Evolutionary conservation across 2,797 vertebrate genomes (phyloP), one percentile per base, ranked within the genome.

Genomic region (Carapus acus): DNA sequence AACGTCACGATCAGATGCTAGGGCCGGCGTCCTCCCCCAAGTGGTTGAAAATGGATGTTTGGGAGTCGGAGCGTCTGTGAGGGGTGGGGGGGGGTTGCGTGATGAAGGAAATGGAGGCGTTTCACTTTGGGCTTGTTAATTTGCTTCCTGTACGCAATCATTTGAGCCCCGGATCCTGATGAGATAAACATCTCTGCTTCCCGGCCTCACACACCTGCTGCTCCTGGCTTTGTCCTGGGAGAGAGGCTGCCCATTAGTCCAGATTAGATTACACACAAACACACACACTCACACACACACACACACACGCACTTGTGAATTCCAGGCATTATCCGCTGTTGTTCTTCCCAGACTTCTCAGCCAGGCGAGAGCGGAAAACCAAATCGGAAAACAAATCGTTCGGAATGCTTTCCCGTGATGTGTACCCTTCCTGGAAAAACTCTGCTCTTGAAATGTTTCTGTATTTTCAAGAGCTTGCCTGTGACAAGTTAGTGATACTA

Each of bases 141-240:
- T 27, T 73, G 69, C 58, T 73, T 80, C 78, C 82, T 67, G 13
- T 53, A 71, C 65, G 67, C 46, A 72, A 19, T 54, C 65, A 19
- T 39, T 73, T 55, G 56, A 39, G 55, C 63, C 12, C 68, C 42
- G 6, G 29, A 3, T 37, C 58, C 51, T 60, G 44, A 73, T 33
- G 54, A 62, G 58, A 74, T 18, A 63, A 73, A 80, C 59, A 58
- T 67, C 49, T 71, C 56, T 51, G 54, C 50, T 69, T 55, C 65
- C 53, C 40, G 54, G 27, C 60, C 69, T 49, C 4, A 40, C 11
- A 37, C 82, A 85, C 79, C 80, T 86, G 83, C 76, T 68, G 58
- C 23, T 58, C 69, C 74, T 71, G 68, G 72, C 64, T 71, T 50
- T 37, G 46, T 65, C 69, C 55, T 58, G 60, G 50, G 78, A 66